A percentile compares a stretch with the other conserved stretches of the same genome.
Evolutionary conservation across 2,888 invertebrate genomes (phyloP).

Genomic region (Drosophila prolongata): DNA sequence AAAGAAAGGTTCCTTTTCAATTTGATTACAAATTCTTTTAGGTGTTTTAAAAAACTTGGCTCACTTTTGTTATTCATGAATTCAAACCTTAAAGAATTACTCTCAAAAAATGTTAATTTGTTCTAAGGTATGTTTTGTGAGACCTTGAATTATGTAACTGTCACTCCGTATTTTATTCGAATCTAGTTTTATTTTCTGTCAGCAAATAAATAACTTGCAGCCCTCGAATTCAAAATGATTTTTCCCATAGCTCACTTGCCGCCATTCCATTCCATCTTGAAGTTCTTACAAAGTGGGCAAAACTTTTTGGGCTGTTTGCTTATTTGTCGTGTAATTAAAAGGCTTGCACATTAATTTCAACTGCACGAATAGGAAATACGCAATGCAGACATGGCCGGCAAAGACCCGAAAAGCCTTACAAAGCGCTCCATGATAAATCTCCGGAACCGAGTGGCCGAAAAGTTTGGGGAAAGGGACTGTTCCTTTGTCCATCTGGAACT

Average conservation of each 20-base stretch:
- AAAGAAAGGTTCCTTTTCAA: too few species aligned
- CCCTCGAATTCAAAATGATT: constrained; percentile 33
- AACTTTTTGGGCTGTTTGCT: constrained; percentile 71
- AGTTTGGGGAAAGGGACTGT: constrained; percentile 34
- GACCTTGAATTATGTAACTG: background rate
- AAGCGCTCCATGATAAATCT: constrained; percentile 68
- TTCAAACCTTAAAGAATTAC: too few species aligned
- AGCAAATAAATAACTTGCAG: constrained; percentile 2
- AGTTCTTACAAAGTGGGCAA: constrained; percentile 43
- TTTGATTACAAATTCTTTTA: too few species aligned
- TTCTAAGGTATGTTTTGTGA: too few species aligned
- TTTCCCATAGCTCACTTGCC: constrained; percentile 6
- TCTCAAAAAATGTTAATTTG: too few species aligned
- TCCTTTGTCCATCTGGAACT: constrained; percentile 59
- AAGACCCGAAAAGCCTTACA: constrained; percentile 49
- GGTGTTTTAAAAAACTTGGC: too few species aligned
- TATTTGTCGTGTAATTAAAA: constrained; percentile 75
- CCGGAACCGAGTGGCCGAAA: constrained; percentile 24
- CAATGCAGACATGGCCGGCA: constrained; percentile 60
- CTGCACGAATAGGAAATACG: constrained; percentile 66
- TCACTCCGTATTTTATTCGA: background rate
- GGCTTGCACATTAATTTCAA: constrained; percentile 73
- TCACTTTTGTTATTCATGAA: too few species aligned
- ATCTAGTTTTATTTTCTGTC: background rate
- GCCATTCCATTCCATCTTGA: constrained; percentile 30